phyloP scores from a whole-genome alignment of 1,140 invertebrate species.

The Drosophila nasuta region DNA sequence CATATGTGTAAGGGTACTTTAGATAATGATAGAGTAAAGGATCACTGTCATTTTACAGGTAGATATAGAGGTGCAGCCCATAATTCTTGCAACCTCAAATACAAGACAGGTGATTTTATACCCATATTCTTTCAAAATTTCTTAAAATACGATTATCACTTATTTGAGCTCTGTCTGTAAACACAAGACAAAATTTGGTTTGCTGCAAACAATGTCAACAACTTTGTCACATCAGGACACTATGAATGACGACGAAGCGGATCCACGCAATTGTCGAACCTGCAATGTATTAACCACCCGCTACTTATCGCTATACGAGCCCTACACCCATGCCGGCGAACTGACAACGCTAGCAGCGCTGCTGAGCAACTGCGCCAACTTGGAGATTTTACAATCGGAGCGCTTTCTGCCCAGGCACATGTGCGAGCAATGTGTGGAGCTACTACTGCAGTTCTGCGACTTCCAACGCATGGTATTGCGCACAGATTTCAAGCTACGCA shows the following conservation, averaged over 20 bases:
- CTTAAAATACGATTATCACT: too few relatives aligned
- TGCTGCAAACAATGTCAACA: slow-evolving; percentile 20
- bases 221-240: neutral
- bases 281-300: slow-evolving; percentile 45
- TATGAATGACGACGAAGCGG: neutral
- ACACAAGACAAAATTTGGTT: slow-evolving; percentile 3
- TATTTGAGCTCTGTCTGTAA: slow-evolving; percentile 12
- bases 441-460: slow-evolving; percentile 19
- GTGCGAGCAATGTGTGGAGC: slow-evolving; percentile 36
- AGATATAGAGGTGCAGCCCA: too few relatives aligned
- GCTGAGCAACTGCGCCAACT: slow-evolving; percentile 54
- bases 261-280: slow-evolving; percentile 44
- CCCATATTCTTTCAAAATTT: too few relatives aligned
- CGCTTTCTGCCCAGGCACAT: slow-evolving; percentile 57
- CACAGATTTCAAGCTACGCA: slow-evolving; percentile 41
- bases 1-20: too few relatives aligned
- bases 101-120: too few relatives aligned
- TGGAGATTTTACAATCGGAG: slow-evolving; percentile 54
- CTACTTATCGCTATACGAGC: slow-evolving; percentile 43
- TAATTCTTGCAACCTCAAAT: too few relatives aligned
- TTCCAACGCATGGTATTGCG: slow-evolving; percentile 43
- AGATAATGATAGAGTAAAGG: too few relatives aligned
- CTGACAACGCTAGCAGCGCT: slow-evolving; percentile 51
- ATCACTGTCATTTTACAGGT: too few relatives aligned
- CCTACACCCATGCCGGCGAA: slow-evolving; percentile 44